Base-by-base conservation (phyloP, 2,113 vertebrate species). In the Antechinus flavipes region DNA sequence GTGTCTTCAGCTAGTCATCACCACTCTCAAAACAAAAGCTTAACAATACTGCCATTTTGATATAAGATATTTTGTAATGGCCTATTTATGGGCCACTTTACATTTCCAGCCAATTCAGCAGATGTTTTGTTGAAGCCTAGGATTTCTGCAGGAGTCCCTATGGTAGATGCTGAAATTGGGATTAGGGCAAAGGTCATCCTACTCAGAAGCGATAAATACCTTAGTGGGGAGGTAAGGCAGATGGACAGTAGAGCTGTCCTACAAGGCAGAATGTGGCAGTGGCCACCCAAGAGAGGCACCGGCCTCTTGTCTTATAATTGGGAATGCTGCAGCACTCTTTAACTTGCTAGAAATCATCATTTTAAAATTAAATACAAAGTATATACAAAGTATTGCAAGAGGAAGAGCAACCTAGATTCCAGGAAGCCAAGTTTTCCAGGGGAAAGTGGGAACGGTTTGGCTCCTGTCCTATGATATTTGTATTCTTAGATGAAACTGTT, bases 391-490 rank as follows among this genome's bases (percentile, higher is more conserved):
- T 1, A 68, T 12, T 68, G 12, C n/a, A 42, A 76, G 68, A 42
- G 16, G 68, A n/a, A 76, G 16, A 76, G 6, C 35, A 76, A 22
- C 42, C 23, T 42, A 23, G 68, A 53, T 76, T 42, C 58, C 84
- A 90, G 93, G 26, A 96, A 95, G 35, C 90, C 68, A 54, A 93
- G 54, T 22, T 91, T 25, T 93, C 52, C 95, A 46, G 96, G 94
- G 90, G 91, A 93, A 7, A 91, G 92, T 93, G 10, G 93, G 52
- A 96, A 84, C 42, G 93, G 30, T 91, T 52, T 93, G 54, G 54
- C 35, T 49, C 93, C 46, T 91, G 53, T 22, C 24, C 89, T 42
- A 0, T 89, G 95, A 89, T 47, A 26, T 92, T 94, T 93, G 46
- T 95, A 90, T 89, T 54, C 27, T 61, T 84, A n/a, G n/a, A 5